Evolutionary conservation across 2,888 invertebrate species (phyloP).

Genomic region (Phymatocera aterrima): DNA sequence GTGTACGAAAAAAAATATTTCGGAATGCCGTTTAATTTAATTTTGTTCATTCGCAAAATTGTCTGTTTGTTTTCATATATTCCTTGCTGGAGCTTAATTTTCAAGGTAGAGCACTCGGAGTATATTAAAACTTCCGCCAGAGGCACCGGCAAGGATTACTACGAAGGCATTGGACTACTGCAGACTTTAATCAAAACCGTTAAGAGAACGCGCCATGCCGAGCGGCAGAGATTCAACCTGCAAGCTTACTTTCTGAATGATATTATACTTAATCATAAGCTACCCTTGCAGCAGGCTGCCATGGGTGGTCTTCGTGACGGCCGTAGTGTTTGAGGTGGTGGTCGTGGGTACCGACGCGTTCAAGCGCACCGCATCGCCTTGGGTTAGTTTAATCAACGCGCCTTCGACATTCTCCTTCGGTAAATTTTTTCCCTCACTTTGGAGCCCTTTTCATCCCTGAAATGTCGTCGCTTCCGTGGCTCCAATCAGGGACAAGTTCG

Average conservation of each 20-base stretch:
- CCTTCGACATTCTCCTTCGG: background rate
- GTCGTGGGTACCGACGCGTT: conserved; percentile 8
- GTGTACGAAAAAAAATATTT: too few relatives aligned
- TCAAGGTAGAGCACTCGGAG: background rate
- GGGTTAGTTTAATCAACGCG: conserved; percentile 14
- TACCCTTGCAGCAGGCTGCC: conserved; percentile 18
- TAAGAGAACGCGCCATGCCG: conserved; percentile 19
- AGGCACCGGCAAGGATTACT: conserved; percentile 23
- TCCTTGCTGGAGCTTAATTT: background rate
- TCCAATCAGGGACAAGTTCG: conserved; percentile 1
- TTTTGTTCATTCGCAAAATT: background rate
- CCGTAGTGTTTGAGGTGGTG: background rate
- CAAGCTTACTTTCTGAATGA: conserved; percentile 36
- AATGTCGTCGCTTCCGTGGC: background rate
- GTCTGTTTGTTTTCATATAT: background rate
- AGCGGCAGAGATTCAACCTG: conserved; percentile 13
- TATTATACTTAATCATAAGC: conserved; percentile 34
- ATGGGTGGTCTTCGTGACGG: background rate
- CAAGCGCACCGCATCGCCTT: conserved; percentile 5
- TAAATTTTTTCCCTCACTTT: conserved; percentile 7
- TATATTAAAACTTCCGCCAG: conserved; percentile 24
- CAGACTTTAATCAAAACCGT: conserved; percentile 33
- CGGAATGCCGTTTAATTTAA: background rate
- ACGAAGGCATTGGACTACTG: conserved; percentile 25
- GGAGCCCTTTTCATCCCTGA: background rate